Evolutionary conservation across 2,888 invertebrate species (phyloP).

Genomic region (Crocallis elinguaria): DNA sequence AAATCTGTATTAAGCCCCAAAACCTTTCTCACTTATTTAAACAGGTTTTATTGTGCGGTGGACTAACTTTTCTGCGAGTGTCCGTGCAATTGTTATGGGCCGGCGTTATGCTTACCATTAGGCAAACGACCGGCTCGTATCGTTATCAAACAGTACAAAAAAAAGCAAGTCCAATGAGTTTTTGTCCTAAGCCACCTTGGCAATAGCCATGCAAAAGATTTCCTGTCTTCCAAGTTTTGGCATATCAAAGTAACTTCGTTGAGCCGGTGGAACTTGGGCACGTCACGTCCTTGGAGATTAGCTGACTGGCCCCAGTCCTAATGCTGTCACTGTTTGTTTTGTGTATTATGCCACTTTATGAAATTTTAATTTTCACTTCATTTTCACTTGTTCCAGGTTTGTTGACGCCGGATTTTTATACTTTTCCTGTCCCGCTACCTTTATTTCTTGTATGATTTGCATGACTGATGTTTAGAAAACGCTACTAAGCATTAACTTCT

Average conservation of each 20-base stretch:
- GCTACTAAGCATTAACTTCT: too few species aligned
- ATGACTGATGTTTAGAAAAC: too few species aligned
- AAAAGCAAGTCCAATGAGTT: background rate
- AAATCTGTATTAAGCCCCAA: too few species aligned
- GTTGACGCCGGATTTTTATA: background rate
- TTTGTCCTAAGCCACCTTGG: background rate
- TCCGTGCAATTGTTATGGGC: too few species aligned
- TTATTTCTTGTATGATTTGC: too few species aligned
- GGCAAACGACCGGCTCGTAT: too few species aligned
- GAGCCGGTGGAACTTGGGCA: constrained; percentile 14
- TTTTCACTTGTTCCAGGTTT: background rate
- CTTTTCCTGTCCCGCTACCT: background rate
- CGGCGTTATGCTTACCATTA: too few species aligned
- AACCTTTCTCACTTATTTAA: too few species aligned
- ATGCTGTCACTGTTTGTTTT: constrained; percentile 16
- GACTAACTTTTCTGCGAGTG: too few species aligned
- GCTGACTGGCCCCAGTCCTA: constrained; percentile 1
- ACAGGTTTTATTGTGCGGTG: too few species aligned
- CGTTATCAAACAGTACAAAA: too few species aligned
- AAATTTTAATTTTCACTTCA: constrained; percentile 11
- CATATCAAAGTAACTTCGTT: constrained; percentile 21
- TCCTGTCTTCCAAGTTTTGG: constrained; percentile 27
- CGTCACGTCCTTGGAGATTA: constrained; percentile 23
- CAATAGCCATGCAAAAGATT: constrained; percentile 19
- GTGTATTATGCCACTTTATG: background rate